Conservation (phyloP, 2,888 invertebrate genomes). For the Muschampia plurimacula region DNA sequence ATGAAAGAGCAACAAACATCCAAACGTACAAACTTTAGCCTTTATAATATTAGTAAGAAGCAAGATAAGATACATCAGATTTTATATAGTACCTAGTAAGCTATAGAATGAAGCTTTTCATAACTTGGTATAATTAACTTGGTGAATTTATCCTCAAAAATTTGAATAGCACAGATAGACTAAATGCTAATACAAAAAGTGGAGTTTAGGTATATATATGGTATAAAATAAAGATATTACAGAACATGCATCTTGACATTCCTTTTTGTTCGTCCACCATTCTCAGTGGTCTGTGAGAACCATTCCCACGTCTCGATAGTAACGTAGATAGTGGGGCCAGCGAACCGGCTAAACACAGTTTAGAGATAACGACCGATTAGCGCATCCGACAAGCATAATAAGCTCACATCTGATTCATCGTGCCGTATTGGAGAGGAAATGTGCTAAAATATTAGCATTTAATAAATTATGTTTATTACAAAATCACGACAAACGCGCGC, state of each 20-base stretch:
- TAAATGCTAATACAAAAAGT: neutral
- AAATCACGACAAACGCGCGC: constrained; percentile 12
- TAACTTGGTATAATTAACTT: no score
- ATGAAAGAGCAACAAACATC: no score
- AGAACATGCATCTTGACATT: constrained; percentile 83
- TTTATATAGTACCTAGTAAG: no score
- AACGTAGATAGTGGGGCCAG: constrained; percentile 59
- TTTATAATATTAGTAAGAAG: no score
- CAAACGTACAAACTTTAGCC: no score
- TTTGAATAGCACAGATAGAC: neutral
- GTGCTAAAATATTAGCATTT: constrained; percentile 29
- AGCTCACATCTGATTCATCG: constrained; percentile 32
- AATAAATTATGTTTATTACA: constrained; percentile 31
- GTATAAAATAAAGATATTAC: constrained; percentile 52
- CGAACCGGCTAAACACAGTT: constrained; percentile 65
- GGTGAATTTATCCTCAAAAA: neutral
- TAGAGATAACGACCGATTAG: constrained; percentile 49
- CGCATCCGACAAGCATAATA: constrained; percentile 41
- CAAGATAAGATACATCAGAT: no score
- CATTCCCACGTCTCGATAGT: constrained; percentile 66
- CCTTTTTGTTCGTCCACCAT: constrained; percentile 75
- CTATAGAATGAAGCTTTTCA: no score
- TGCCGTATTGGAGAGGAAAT: constrained; percentile 22
- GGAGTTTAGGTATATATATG: no score
- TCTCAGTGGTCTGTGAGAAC: constrained; percentile 70